Base-by-base conservation (phyloP, 1,140 invertebrate genomes). In the Meloidogyne exigua region DNA sequence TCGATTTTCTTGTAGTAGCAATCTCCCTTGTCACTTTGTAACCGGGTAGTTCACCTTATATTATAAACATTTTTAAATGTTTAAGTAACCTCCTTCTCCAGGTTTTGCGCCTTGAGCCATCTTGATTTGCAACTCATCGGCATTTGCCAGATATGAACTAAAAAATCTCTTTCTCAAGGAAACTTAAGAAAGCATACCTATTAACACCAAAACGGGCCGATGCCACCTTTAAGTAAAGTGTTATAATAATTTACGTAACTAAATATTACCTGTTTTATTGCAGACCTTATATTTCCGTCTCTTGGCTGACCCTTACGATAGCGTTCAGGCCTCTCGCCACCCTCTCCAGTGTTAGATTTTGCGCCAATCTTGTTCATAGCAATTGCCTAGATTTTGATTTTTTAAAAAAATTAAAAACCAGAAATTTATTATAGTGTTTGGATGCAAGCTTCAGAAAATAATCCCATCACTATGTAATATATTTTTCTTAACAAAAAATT, bases 21-120 rank as follows among this genome's bases (percentile, higher is more conserved):
- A 99, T 99, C 69, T 96, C 95, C 84, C 93, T 92, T 0, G 95
- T 95, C 10, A 97, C 95, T 87, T 92, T 92, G 79, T 92, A 93
- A 82, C 94, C 93, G 0, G 95, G 95, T 18, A 97, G 88, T 89
- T 97, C 94, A 26, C 95, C 49, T 57, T 0, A 49, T 18, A 49
- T 49, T 49, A 49, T 18, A 21, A 57, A 57, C 13, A 57, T n/a
- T 1, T n/a, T 5, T 9, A 9, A 57, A 32, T 32, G 7, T 0
- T 15, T n/a, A n/a, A 57, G 21, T 7, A 57, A 57, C 49, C 95
- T 63, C 94, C 95, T 90, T 96, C 94, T 3, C 95, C 95, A 0
- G 95, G 95, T 85, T 97, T 97, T 25, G 95, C 95, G 18, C 95
- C 95, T 89, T 97, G 95, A n/a, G 95, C 95, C 94, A 97, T 96